Conservation (phyloP, 2,113 vertebrate species). For the Epinephelus cyanopodus region DNA sequence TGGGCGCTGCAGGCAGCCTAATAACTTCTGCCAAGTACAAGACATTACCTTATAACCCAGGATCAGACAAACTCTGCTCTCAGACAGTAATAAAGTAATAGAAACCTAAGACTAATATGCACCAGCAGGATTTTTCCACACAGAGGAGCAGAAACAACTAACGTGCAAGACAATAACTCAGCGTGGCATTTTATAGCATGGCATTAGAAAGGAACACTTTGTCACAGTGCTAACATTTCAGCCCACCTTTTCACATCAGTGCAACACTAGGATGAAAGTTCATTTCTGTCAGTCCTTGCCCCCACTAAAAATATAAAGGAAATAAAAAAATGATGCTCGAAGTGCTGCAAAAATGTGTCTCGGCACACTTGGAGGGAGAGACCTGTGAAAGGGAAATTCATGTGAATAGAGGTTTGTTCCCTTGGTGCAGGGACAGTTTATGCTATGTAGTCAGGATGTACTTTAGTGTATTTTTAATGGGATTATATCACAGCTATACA, state of each 20-base stretch:
- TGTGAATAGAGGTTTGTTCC: constrained; percentile 8
- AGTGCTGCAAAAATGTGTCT: neutral
- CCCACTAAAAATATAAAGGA: neutral
- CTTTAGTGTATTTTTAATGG: constrained; percentile 25
- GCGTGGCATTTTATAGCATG: neutral
- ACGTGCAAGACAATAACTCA: constrained; percentile 12
- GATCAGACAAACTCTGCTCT: neutral
- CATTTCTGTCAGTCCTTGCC: neutral
- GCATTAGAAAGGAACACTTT: neutral
- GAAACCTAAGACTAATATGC: neutral
- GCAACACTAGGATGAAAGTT: neutral
- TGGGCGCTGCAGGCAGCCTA: neutral
- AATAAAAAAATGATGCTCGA: neutral
- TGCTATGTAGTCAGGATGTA: constrained; percentile 11
- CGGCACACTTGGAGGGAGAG: neutral
- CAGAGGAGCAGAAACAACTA: neutral
- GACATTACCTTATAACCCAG: neutral
- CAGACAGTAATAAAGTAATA: neutral
- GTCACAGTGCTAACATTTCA: neutral
- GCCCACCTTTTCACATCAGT: neutral
- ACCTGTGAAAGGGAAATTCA: constrained; percentile 1
- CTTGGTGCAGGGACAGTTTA: neutral
- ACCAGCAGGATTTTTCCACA: neutral
- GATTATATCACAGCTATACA: constrained; percentile 17
- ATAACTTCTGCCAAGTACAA: constrained; percentile 17